A percentile compares a stretch with the other conserved stretches of the same genome.
Evolutionary conservation across 1,140 invertebrate species (phyloP).

Genomic region (Drosophila baimaii): DNA sequence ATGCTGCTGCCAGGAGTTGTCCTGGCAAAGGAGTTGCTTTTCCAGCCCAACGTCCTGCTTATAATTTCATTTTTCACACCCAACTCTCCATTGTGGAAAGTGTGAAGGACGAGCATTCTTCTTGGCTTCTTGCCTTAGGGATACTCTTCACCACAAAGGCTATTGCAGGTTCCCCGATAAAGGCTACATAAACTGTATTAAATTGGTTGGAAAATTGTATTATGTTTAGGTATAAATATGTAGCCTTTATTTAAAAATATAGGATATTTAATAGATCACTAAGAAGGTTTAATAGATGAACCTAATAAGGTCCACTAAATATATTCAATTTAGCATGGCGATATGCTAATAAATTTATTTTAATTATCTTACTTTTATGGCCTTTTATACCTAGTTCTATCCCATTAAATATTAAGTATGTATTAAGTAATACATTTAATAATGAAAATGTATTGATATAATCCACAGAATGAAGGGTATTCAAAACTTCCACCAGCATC

Average conservation of each 20-base stretch:
- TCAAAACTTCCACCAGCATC: neutral
- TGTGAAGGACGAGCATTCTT: constrained; percentile 50
- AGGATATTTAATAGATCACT: neutral
- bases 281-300: neutral
- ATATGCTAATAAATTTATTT: neutral
- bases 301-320: no score
- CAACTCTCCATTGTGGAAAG: constrained; percentile 54
- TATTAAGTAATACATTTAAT: no score
- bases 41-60: constrained; percentile 61
- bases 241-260: neutral
- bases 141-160: constrained; percentile 23
- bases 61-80: constrained; percentile 83
- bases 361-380: no score
- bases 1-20: constrained; percentile 28
- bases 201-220: neutral
- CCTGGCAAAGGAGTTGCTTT: constrained; percentile 41
- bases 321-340: neutral
- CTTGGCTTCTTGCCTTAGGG: constrained; percentile 61
- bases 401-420: neutral
- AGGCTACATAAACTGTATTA: no score
- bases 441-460: no score
- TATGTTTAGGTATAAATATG: neutral
- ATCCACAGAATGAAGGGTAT: constrained; percentile 14
- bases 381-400: no score
- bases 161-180: no score